Base-by-base conservation (phyloP, 1,140 invertebrate genomes). In the Saccostrea glomerata region DNA sequence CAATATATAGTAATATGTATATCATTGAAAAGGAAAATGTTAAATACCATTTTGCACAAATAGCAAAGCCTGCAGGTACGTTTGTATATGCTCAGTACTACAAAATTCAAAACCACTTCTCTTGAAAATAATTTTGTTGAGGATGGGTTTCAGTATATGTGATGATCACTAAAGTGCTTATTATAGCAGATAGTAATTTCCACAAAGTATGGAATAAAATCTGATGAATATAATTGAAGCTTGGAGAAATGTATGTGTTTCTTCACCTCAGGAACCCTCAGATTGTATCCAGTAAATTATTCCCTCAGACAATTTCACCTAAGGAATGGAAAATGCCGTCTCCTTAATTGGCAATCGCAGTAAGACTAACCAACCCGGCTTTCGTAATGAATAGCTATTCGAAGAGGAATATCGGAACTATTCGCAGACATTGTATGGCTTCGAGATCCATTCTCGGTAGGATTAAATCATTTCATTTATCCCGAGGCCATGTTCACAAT, bases 381-480 rank as follows among this genome's bases (percentile, higher is more conserved):
- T 11, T 13, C 25, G 70, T 77, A 77, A 77, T 77, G 70, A 77
- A 77, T 30, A 77, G 70, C 70, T 77, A 36, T 36, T 77, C 30
- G 70, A 77, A 77, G 25, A 36, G 13, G 70, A 77, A 77, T 77
- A 77, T 77, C 70, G 70, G 70, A 77, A 77, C 23, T 77, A 77
- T 17, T 77, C 70, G 70, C 70, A 77, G 70, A 77, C 70, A 77
- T 15, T 36, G 70, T 17, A 30, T 77, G 70, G 70, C 25, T 77
- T 77, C 70, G 15, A 77, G 30, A 25, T 77, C 23, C 70, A 77
- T 77, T 77, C 70, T 77, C 70, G 25, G 70, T 77, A 30, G 70
- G 70, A 77, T 77, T 77, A 77, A 77, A 36, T 77, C 70, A 77
- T 77, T 77, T 77, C 30, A 77, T 77, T 77, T 47, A 77, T 30